A percentile compares a stretch with the other conserved stretches of the same genome.
Evolutionary conservation across 2,888 invertebrate species (phyloP).

Genomic region (Lutraria lutraria): DNA sequence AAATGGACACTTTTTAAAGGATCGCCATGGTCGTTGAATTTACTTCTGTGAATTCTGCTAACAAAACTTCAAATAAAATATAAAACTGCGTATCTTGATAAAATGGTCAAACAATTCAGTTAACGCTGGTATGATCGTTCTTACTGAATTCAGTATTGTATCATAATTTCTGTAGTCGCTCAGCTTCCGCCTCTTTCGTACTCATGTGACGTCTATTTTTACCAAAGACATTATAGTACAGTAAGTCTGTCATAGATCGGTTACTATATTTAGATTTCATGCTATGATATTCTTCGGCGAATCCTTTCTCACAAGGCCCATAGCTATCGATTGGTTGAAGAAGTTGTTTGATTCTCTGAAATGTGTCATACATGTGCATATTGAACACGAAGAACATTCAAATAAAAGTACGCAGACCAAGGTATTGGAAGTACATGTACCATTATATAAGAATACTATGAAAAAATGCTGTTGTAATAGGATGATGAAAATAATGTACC

Average conservation of each 20-base stretch:
- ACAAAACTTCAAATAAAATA: too few species aligned
- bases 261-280: slow-evolving; percentile 37
- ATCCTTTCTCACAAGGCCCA: slow-evolving; percentile 39
- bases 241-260: slow-evolving; percentile 32
- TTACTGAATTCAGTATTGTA: too few species aligned
- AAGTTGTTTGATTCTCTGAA: slow-evolving; percentile 32
- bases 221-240: slow-evolving; percentile 34
- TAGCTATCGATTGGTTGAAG: slow-evolving; percentile 28
- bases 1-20: too few species aligned
- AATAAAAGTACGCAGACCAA: not conserved
- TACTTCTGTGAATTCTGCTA: too few species aligned
- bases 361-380: not conserved
- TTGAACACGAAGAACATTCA: too few species aligned
- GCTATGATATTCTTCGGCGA: not conserved
- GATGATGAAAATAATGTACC: too few species aligned
- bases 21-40: too few species aligned
- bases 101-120: too few species aligned
- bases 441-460: too few species aligned
- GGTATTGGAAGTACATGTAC: not conserved
- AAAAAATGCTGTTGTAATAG: too few species aligned
- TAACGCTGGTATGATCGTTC: too few species aligned
- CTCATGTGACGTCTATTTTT: not conserved
- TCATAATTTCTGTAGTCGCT: not conserved
- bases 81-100: too few species aligned
- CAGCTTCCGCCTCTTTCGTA: not conserved